Conservation (phyloP, 2,888 invertebrate genomes). For the Aleiodes testaceus region DNA sequence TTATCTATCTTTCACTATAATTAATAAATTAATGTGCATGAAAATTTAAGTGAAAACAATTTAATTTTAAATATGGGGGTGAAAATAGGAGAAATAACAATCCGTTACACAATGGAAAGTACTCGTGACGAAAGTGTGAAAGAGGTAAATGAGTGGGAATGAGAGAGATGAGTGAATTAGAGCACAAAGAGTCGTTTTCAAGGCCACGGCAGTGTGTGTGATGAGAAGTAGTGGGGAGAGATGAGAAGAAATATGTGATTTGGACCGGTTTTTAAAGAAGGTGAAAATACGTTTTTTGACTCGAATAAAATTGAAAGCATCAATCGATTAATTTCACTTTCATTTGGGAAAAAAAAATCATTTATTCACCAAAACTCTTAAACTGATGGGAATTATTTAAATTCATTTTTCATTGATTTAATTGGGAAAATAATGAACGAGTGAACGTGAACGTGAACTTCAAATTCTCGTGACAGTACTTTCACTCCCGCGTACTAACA, state of each 20-base stretch:
- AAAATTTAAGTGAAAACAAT: slow-evolving; percentile 37
- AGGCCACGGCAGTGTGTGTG: slow-evolving; percentile 57
- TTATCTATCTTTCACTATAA: too few species aligned
- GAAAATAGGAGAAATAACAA: slow-evolving; percentile 46
- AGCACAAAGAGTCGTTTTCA: slow-evolving; percentile 70
- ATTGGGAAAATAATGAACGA: slow-evolving; percentile 7
- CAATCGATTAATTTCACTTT: background rate
- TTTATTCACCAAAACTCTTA: too few species aligned
- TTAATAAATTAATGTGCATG: too few species aligned
- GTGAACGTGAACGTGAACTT: slow-evolving; percentile 69
- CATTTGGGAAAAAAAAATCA: too few species aligned
- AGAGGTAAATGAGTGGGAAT: slow-evolving; percentile 27
- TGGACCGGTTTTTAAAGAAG: slow-evolving; percentile 30
- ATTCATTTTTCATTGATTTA: too few species aligned
- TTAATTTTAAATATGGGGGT: slow-evolving; percentile 26
- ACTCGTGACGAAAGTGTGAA: slow-evolving; percentile 64
- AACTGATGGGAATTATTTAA: too few species aligned
- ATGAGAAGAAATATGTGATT: background rate
- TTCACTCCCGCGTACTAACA: slow-evolving; percentile 62
- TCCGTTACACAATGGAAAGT: slow-evolving; percentile 73
- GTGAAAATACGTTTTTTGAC: slow-evolving; percentile 19
- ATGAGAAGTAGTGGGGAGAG: background rate
- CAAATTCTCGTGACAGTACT: slow-evolving; percentile 62
- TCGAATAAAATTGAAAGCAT: slow-evolving; percentile 36
- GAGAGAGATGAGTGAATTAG: slow-evolving; percentile 65